Conservation (phyloP, 2,797 vertebrate species). For the Myripristis jacobus region DNA sequence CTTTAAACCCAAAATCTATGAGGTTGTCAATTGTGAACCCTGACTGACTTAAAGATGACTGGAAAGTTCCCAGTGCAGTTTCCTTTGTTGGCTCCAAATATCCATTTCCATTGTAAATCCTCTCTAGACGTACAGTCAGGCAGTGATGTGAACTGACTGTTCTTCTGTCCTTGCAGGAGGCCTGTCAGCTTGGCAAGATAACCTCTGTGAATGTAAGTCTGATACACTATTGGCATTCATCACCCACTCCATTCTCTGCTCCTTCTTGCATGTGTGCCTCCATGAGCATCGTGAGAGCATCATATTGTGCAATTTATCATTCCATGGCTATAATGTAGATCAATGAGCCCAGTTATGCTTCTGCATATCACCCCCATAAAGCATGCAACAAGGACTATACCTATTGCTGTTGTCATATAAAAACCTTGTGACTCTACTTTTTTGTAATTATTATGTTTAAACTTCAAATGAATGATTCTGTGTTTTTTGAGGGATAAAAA, state of each 20-base stretch:
- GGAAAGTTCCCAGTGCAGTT: constrained; percentile 42
- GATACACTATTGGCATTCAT: neutral
- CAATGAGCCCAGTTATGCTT: constrained; percentile 9
- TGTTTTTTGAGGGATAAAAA: neutral
- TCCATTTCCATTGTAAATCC: constrained; percentile 51
- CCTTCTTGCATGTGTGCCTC: constrained; percentile 28
- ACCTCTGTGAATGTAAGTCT: constrained; percentile 80
- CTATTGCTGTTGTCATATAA: neutral
- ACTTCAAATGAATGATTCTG: neutral
- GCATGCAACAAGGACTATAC: constrained; percentile 19
- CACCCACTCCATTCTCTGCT: constrained; percentile 17
- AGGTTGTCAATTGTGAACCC: constrained; percentile 63
- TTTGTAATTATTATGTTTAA: neutral
- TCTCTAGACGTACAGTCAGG: constrained; percentile 34
- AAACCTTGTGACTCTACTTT: neutral
- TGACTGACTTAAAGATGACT: constrained; percentile 53
- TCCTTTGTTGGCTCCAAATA: constrained; percentile 47
- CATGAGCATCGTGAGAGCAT: constrained; percentile 10
- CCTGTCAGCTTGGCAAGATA: constrained; percentile 81
- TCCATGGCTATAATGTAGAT: constrained; percentile 1
- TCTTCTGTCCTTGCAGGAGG: constrained; percentile 77
- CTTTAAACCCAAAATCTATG: constrained; percentile 53
- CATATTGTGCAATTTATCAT: constrained; percentile 2
- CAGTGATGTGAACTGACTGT: constrained; percentile 50
- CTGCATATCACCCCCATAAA: constrained; percentile 14